A percentile compares a stretch with the other conserved stretches of the same genome.
These are phyloP conservation scores for Daubentonia madagascariensis DNA, from an alignment of 2,113 vertebrate species.

Conservation along the genomic window DNA sequence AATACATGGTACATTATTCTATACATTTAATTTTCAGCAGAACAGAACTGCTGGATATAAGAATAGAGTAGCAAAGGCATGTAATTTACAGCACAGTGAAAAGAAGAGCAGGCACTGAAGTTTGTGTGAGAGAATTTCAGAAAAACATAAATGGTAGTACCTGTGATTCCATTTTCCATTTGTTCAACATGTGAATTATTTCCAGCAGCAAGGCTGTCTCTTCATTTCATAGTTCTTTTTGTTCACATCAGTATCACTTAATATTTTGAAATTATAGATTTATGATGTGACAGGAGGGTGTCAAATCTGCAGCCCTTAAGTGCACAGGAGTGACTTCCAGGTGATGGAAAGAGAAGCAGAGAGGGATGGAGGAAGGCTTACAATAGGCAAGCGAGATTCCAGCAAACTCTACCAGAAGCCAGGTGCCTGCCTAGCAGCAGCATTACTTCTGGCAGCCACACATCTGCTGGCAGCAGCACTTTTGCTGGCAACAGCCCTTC, in stretches of 20 bases:
- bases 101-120: background rate
- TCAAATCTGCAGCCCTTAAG: background rate
- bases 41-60: background rate
- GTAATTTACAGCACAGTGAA: fast-evolving
- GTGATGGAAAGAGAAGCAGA: background rate
- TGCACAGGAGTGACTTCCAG: background rate
- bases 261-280: background rate
- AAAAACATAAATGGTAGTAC: background rate
- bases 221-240: background rate
- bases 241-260: background rate
- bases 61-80: background rate
- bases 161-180: background rate
- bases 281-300: background rate
- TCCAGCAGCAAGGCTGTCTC: background rate
- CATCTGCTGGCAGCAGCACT: background rate
- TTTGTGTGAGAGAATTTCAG: background rate
- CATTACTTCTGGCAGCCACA: background rate
- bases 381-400: background rate
- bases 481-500: background rate
- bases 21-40: background rate
- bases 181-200: background rate
- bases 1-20: background rate
- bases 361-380: background rate
- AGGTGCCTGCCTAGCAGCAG: fast-evolving
- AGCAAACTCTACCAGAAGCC: background rate